Base-by-base conservation (phyloP, 1,140 invertebrate species). In the Epicauta chinensis region DNA sequence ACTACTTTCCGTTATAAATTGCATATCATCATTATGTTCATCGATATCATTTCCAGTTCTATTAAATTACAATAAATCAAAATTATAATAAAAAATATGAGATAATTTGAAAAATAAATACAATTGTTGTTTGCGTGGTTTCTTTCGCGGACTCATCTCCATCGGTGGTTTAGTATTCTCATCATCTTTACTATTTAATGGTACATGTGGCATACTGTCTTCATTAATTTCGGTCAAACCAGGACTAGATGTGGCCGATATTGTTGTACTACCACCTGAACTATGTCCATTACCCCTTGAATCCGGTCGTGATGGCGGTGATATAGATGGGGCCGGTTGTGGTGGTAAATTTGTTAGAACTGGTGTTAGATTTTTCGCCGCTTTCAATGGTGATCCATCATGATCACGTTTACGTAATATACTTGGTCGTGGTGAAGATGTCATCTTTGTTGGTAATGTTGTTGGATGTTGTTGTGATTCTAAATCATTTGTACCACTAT, bases 171-270 rank as follows among this genome's bases (percentile, higher is more conserved):
- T 65, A 16, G 38, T 54, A 31, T 50, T 55, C 47, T 64, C 65
- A 43, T 66, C 64, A 31, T 65, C 59, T 41, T 61, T 51, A 38
- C 14, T 66, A 48, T 64, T 68, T 55, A 55, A 65, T 16, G 53
- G 60, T 36, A 52, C 58, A 75, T 66, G 51, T 71, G 75, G 63
- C 56, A 73, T 63, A 71, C 80, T 64, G 72, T 80, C 70, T 45
- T 81, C 77, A 35, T 79, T 75, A 37, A 77, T 76, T 54, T 87
- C 85, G 31, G 83, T 81, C 16, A 81, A 72, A 3, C 77, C 83
- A 1, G 84, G 84, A 30, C 83, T 86, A 0, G 84, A 86, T n/a
- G 84, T 86, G 0, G 85, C 85, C 1, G 84, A 87, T 1, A 87
- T 81, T 0, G 86, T 88, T 0, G 85, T 86, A 0, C 84, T 87